Evolutionary conservation across 2,113 vertebrate species (phyloP).

Genomic region (Agapornis roseicollis): DNA sequence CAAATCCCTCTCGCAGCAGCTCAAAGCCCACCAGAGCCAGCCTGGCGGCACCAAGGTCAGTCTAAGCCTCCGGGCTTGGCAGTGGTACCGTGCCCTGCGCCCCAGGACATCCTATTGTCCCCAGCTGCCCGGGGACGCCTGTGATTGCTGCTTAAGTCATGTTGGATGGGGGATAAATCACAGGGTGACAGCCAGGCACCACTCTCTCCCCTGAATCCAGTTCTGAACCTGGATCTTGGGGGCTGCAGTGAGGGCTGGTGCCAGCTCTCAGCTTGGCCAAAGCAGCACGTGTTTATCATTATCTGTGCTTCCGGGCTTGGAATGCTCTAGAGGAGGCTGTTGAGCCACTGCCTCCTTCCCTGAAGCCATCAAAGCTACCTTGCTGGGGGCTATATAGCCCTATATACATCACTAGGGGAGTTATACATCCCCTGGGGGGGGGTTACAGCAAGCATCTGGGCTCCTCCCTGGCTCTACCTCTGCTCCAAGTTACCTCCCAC

Average conservation of each 20-base stretch:
- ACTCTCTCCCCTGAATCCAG: neutral
- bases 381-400: neutral
- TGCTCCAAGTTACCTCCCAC: neutral
- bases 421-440: neutral
- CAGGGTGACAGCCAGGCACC: neutral
- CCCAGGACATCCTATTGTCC: neutral
- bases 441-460: neutral
- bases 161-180: neutral
- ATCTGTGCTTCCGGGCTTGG: neutral
- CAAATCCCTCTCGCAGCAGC: conserved; percentile 91
- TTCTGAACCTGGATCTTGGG: neutral
- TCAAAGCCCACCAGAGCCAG: conserved; percentile 95
- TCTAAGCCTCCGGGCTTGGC: neutral
- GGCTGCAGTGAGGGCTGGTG: neutral
- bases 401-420: neutral
- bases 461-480: neutral
- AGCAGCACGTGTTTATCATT: neutral
- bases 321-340: neutral
- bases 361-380: neutral
- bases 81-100: neutral
- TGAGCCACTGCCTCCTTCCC: neutral
- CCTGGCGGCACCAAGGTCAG: conserved; percentile 90
- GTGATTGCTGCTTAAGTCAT: neutral
- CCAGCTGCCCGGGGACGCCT: rapidly evolving
- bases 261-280: neutral